phyloP scores from a whole-genome alignment of 2,888 invertebrate genomes.

The Hofmannophila pseudospretella region DNA sequence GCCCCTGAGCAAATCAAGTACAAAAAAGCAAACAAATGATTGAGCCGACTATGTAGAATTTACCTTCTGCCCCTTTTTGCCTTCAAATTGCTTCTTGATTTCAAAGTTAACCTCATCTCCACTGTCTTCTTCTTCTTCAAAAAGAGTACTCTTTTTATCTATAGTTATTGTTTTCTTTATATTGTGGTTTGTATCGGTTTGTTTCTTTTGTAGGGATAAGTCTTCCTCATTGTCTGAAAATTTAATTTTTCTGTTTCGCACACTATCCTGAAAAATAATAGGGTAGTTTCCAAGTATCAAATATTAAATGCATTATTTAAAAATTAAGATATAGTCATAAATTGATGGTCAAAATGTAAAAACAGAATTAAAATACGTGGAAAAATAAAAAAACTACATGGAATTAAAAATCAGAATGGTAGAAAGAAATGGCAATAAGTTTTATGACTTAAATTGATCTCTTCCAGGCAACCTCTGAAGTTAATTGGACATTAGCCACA shows the following conservation, averaged over 20 bases:
- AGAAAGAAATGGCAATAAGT: no score
- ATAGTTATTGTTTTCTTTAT: neutral
- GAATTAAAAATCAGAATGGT: no score
- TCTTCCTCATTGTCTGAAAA: conserved; percentile 75
- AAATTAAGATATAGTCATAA: no score
- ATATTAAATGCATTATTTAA: no score
- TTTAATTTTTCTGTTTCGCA: conserved; percentile 78
- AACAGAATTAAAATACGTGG: no score
- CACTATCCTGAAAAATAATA: conserved; percentile 72
- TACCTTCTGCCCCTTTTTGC: conserved; percentile 80
- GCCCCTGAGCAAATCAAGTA: no score
- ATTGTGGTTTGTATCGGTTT: conserved; percentile 10
- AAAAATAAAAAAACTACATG: no score
- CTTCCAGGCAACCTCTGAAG: no score
- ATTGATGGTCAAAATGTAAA: no score
- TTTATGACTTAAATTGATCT: no score
- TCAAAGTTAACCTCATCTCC: conserved; percentile 77
- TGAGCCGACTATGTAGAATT: neutral
- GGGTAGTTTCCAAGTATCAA: no score
- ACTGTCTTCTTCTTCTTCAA: conserved; percentile 75
- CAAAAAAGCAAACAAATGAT: neutral
- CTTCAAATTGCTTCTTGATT: conserved; percentile 82
- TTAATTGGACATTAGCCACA: no score
- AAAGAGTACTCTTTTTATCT: conserved; percentile 43
- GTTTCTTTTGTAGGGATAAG: conserved; percentile 4